A percentile compares a stretch with the other conserved stretches of the same genome.
These are phyloP conservation scores for Aleiodes alternator DNA, from an alignment of 2,888 invertebrate genomes.

Conservation along the genomic window DNA sequence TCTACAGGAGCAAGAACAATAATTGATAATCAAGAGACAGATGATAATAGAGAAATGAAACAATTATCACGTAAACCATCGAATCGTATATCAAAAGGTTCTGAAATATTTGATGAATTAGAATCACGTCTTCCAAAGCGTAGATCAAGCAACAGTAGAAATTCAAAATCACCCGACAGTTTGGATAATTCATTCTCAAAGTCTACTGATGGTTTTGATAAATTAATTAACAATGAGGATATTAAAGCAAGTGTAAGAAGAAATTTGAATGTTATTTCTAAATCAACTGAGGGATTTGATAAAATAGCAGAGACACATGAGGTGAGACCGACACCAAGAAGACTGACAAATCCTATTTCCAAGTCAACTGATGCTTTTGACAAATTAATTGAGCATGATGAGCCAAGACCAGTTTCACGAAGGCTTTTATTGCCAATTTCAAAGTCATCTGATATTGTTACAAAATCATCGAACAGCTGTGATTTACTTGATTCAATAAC, in stretches of 20 bases:
- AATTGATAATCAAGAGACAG: slow-evolving; percentile 42
- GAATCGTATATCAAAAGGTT: slow-evolving; percentile 62
- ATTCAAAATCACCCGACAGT: slow-evolving; percentile 71
- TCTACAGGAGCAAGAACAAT: slow-evolving; percentile 50
- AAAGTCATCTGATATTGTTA: slow-evolving; percentile 60
- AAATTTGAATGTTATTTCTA: slow-evolving; percentile 61
- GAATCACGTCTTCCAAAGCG: slow-evolving; percentile 63
- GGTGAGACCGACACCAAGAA: slow-evolving; percentile 8
- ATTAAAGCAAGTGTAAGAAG: slow-evolving; percentile 52
- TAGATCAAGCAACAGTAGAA: slow-evolving; percentile 62
- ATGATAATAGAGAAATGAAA: slow-evolving; percentile 58
- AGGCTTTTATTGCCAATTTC: slow-evolving; percentile 55
- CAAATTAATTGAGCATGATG: slow-evolving; percentile 47
- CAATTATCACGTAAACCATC: slow-evolving; percentile 61
- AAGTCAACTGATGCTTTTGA: slow-evolving; percentile 63
- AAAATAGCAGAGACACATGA: slow-evolving; percentile 13
- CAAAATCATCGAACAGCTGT: slow-evolving; percentile 69
- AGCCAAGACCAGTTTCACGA: slow-evolving; percentile 49
- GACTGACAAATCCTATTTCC: slow-evolving; percentile 58
- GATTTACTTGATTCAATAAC: slow-evolving; percentile 64
- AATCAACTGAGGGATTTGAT: slow-evolving; percentile 64
- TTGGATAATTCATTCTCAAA: slow-evolving; percentile 67
- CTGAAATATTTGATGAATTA: slow-evolving; percentile 67
- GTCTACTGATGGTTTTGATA: slow-evolving; percentile 69
- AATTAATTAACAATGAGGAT: slow-evolving; percentile 62